Evolutionary conservation across 2,797 vertebrate genomes (phyloP).

Genomic region (Typhlichthys subterraneus): DNA sequence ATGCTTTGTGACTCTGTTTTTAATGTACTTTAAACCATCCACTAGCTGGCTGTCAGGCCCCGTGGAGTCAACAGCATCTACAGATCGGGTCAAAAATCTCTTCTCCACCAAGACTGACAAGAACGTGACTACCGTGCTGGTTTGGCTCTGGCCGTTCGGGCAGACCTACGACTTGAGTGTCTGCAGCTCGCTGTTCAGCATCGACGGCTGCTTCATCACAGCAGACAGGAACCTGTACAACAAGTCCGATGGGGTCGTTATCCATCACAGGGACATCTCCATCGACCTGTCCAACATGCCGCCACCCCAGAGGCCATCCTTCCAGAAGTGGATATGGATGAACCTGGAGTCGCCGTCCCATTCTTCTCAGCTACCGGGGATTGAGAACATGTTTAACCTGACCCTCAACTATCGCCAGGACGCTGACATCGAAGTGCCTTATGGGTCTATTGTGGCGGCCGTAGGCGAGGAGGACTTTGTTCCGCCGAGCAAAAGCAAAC

Average conservation of each 20-base stretch:
- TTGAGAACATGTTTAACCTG: constrained; percentile 94
- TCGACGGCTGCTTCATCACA: constrained; percentile 92
- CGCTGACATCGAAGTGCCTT: constrained; percentile 97
- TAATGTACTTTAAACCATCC: constrained; percentile 97
- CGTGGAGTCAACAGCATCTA: constrained; percentile 89
- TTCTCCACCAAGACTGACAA: constrained; percentile 87
- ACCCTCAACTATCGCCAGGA: constrained; percentile 96
- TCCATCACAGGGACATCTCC: constrained; percentile 93
- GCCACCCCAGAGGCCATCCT: constrained; percentile 85
- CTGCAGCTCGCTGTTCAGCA: constrained; percentile 90
- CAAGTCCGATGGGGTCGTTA: constrained; percentile 91
- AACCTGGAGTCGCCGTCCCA: constrained; percentile 96
- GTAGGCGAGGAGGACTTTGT: constrained; percentile 88
- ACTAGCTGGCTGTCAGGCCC: constrained; percentile 93
- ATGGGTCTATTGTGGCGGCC: constrained; percentile 87
- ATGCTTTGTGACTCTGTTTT: constrained; percentile 94
- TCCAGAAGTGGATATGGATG: constrained; percentile 99
- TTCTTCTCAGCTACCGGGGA: constrained; percentile 89
- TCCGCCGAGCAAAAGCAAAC: constrained; percentile 89
- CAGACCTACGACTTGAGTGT: constrained; percentile 91
- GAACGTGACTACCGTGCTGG: constrained; percentile 90
- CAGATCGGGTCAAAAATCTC: constrained; percentile 89
- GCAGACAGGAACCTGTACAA: constrained; percentile 92
- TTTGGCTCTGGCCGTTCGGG: constrained; percentile 98
- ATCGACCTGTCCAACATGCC: constrained; percentile 95